A percentile compares a stretch with the other conserved stretches of the same genome.
Conservation (phyloP, 2,797 vertebrate species). For the Acanthis flammea region DNA sequence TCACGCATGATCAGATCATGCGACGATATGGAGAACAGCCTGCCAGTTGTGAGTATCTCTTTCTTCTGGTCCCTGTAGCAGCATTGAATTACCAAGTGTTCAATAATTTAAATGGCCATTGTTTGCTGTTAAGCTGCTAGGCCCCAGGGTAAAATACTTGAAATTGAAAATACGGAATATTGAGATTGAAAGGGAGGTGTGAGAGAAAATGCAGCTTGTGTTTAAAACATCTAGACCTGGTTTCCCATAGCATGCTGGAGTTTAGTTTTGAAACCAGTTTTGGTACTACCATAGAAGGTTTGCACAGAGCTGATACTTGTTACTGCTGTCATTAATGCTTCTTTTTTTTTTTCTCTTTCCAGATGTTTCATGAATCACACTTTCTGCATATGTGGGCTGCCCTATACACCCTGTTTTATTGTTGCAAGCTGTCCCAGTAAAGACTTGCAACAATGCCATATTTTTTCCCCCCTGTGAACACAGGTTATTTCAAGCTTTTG, state of each 20-base stretch:
- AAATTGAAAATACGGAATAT: not conserved
- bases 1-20: constrained; percentile 99
- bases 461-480: constrained; percentile 83
- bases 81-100: not conserved
- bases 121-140: not conserved
- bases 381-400: constrained; percentile 79
- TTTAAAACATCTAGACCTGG: not conserved
- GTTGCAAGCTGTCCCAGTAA: constrained; percentile 83
- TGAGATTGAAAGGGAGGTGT: not conserved
- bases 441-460: constrained; percentile 90
- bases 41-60: constrained; percentile 92
- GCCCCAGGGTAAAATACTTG: not conserved
- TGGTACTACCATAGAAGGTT: not conserved
- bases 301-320: not conserved
- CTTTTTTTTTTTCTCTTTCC: constrained; percentile 7
- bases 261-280: not conserved
- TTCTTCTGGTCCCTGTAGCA: not conserved
- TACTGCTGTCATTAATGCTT: not conserved
- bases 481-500: constrained; percentile 87
- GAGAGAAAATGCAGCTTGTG: not conserved
- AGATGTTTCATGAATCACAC: constrained; percentile 83
- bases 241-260: rapidly evolving
- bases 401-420: constrained; percentile 79
- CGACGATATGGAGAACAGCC: constrained; percentile 98
- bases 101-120: not conserved